Base-by-base conservation (phyloP, 2,797 vertebrate species). In the Scomberomorus guttatus region DNA sequence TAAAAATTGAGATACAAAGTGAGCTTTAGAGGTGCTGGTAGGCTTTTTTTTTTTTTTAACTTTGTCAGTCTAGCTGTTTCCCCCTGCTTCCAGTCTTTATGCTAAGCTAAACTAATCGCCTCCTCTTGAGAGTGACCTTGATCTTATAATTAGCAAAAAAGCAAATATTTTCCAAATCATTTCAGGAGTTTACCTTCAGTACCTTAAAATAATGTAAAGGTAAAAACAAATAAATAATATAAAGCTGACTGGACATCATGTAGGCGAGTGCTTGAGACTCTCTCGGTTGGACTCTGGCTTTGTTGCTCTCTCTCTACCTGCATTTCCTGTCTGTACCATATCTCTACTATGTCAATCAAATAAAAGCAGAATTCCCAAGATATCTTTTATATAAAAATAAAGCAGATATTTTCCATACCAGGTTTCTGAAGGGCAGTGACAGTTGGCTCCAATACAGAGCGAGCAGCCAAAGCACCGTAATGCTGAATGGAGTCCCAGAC, bases 391-490 rank as follows among this genome's bases (percentile, higher is more conserved):
- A 50, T 3, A 2, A 34, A 50, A 55, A n/a, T 34, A 17, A 39
- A 60, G 58, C 11, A 13, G 6, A 59, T n/a, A 3, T 44, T 44
- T 55, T 42, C 4, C 14, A 8, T 24, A 9, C 18, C 39, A 25
- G 42, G 32, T 37, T 54, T 34, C 44, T 72, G 13, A 44, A 24
- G 34, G 51, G 48, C 44, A 6, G 18, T 50, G 74, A 27, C 27
- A 29, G n/a, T 34, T 42, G 11, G 6, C 6, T 12, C 51, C 10
- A 32, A 17, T 9, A 44, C 37, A 61, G 52, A 68, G 20, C 5
- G 46, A 67, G 60, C 66, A 32, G 72, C 46, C 42, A 79, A 75
- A 77, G 56, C 56, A 54, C 25, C 62, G 71, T 44, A 66, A 67
- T 32, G 73, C 71, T 76, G 56, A 57, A 72, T 32, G 11, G 57